Evolutionary conservation across 2,113 vertebrate species (phyloP), one percentile per base, ranked within the genome.

Genomic region (Hoplias malabaricus): DNA sequence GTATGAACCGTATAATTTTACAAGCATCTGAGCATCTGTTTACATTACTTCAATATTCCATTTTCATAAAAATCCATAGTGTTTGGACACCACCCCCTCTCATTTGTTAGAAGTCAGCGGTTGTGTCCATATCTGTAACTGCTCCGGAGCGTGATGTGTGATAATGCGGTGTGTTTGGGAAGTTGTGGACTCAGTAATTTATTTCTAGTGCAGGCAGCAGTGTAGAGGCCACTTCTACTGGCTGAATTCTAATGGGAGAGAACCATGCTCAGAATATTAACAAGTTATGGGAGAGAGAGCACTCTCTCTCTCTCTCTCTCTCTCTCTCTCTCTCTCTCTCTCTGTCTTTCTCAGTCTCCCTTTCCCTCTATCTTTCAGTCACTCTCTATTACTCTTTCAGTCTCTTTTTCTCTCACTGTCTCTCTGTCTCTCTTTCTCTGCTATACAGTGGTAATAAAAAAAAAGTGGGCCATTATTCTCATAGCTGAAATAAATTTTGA

Each of bases 251-350:
- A 87, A 88, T 87, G 84, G 36, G 68, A 83, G 72, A 73, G 70
- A 82, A 84, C 54, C 63, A 75, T 78, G 83, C 61, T 69, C 69
- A 71, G 91, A 87, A 90, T 91, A 81, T 82, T 83, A 88, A 92
- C 86, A 31, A 25, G 14, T 42, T 29, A 74, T 21, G n/a, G n/a
- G n/a, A n/a, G n/a, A n/a, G n/a, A n/a, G n/a, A n/a, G n/a, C n/a
- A n/a, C n/a, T 59, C 73, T 73, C 57, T 54, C 46, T 73, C 11
- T 50, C 50, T 61, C 29, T 74, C 61, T 63, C 34, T 48, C 25
- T 70, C 12, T 57, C 13, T 46, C 34, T 43, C 59, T 67, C 36
- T 65, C 34, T 68, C 46, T 73, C 16, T 29, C 16, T 63, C 42
- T 62, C 6, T 25, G 11, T 50, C 29, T 77, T 29, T 66, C 42